Evolutionary conservation across 2,113 vertebrate genomes (phyloP).

Genomic region (Forbesichthys agassizii): DNA sequence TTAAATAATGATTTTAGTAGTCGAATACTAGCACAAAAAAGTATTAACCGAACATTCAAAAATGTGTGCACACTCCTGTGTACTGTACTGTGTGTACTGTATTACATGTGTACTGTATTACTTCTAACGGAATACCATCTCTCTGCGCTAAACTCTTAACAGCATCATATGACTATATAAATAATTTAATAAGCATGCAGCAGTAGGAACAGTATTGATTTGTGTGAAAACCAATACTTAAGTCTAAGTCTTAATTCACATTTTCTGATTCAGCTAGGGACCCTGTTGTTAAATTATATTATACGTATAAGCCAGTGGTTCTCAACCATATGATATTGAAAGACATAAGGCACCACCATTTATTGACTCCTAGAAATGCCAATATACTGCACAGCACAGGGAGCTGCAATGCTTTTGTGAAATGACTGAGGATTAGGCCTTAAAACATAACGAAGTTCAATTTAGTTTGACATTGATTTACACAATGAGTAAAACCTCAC

Average conservation of each 20-base stretch:
- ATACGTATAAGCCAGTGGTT: background rate
- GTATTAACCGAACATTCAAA: too few relatives aligned
- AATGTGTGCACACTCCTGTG: too few relatives aligned
- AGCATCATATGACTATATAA: too few relatives aligned
- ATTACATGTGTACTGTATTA: background rate
- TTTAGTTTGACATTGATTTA: background rate
- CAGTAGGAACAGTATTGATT: too few relatives aligned
- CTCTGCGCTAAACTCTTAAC: background rate
- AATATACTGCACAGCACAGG: slow-evolving; percentile 1
- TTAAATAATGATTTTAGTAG: too few relatives aligned
- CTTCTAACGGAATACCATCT: background rate
- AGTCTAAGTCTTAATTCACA: too few relatives aligned
- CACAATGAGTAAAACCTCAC: background rate
- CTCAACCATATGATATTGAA: background rate
- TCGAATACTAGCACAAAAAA: too few relatives aligned
- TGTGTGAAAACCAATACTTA: too few relatives aligned
- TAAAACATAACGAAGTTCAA: too few relatives aligned
- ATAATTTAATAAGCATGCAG: too few relatives aligned
- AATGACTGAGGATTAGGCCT: slow-evolving; percentile 2
- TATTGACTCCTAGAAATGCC: background rate
- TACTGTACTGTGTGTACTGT: too few relatives aligned
- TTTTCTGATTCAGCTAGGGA: background rate
- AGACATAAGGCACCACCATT: background rate
- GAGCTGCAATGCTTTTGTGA: slow-evolving; percentile 4
- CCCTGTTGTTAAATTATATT: background rate